Conservation (phyloP, 2,797 vertebrate species). For the Labroides dimidiatus region DNA sequence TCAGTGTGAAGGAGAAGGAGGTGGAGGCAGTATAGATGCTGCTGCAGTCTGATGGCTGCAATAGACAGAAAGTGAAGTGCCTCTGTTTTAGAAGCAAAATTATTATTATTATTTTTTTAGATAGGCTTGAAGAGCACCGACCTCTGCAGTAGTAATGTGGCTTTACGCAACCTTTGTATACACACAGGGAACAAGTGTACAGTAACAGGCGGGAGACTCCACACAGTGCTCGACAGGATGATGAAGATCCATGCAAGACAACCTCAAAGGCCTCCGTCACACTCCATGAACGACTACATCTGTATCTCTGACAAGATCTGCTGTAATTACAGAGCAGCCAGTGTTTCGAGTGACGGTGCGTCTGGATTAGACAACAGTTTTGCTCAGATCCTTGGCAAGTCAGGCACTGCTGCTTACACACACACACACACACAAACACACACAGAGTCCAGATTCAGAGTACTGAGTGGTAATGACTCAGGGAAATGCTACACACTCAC, state of each 20-base stretch:
- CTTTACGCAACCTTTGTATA: constrained; percentile 12
- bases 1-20: constrained; percentile 17
- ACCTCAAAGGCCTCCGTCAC: constrained; percentile 56
- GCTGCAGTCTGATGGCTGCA: constrained; percentile 32
- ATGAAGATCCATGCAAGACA: constrained; percentile 48
- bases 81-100: constrained; percentile 30
- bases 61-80: constrained; percentile 6
- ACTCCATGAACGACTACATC: constrained; percentile 48
- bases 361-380: constrained; percentile 61
- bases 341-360: constrained; percentile 54
- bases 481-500: constrained; percentile 55
- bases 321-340: constrained; percentile 64
- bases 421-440: neutral
- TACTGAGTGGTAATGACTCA: constrained; percentile 67
- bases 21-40: constrained; percentile 17
- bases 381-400: constrained; percentile 41
- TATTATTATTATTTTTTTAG: too few relatives aligned
- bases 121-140: constrained; percentile 32
- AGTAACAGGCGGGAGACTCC: constrained; percentile 13
- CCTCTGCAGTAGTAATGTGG: constrained; percentile 27
- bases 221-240: constrained; percentile 44
- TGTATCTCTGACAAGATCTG: constrained; percentile 53
- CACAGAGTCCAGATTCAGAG: constrained; percentile 43
- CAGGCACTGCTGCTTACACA: constrained; percentile 12
- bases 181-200: constrained; percentile 15